A percentile compares a stretch with the other conserved stretches of the same genome.
Conservation (phyloP, 2,888 invertebrate genomes). For the Drosophila fungiperda region DNA sequence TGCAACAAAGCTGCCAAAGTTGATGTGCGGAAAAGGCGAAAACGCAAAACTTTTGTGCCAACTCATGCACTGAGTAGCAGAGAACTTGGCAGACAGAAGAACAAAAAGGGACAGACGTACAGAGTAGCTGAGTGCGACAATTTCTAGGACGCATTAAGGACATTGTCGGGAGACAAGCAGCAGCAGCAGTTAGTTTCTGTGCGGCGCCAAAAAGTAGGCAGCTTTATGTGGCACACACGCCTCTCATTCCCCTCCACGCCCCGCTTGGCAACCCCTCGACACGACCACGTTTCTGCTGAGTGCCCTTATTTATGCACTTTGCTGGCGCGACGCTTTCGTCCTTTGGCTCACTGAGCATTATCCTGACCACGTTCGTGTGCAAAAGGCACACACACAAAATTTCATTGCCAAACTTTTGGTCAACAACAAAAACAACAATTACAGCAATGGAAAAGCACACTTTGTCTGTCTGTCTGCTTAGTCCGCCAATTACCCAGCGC, state of each 20-base stretch:
- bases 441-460: constrained; percentile 15
- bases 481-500: neutral
- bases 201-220: constrained; percentile 63
- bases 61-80: constrained; percentile 40
- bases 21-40: constrained; percentile 53
- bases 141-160: constrained; percentile 44
- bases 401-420: constrained; percentile 62
- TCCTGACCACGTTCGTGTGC: constrained; percentile 32
- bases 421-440: neutral
- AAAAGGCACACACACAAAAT: constrained; percentile 41
- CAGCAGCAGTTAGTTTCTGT: constrained; percentile 30
- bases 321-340: constrained; percentile 30
- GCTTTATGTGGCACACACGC: constrained; percentile 33
- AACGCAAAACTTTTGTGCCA: constrained; percentile 46
- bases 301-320: constrained; percentile 65
- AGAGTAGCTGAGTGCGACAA: constrained; percentile 41
- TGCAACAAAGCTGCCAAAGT: constrained; percentile 36
- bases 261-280: neutral
- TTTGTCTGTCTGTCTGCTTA: neutral
- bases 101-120: neutral
- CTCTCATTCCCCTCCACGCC: neutral
- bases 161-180: constrained; percentile 33
- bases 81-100: constrained; percentile 46
- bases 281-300: constrained; percentile 12
- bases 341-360: constrained; percentile 27